Percentiles rank a stretch among this genome's conserved stretches.
Conservation (phyloP, 2,113 vertebrate genomes). For the Paralichthys olivaceus region DNA sequence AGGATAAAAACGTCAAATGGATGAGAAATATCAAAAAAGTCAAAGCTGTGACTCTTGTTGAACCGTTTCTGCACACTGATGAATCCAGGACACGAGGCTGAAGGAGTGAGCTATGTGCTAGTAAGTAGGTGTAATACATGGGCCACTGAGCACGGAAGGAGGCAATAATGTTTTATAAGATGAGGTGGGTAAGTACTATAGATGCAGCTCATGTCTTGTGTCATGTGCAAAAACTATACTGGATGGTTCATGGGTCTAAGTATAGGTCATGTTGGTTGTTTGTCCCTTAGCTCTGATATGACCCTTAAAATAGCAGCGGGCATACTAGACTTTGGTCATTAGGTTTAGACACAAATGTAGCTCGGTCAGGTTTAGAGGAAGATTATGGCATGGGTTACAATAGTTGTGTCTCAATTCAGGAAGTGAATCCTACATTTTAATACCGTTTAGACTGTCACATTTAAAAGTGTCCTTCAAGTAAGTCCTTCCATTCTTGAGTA, state of each 20-base stretch:
- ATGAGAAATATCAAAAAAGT: background rate
- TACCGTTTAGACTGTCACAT: too few species aligned
- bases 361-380: background rate
- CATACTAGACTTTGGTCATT: background rate
- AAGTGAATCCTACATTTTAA: too few species aligned
- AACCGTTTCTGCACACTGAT: background rate
- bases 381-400: too few species aligned
- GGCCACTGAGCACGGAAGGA: conserved; percentile 14
- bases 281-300: background rate
- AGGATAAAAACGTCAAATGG: conserved; percentile 4
- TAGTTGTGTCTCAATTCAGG: too few species aligned
- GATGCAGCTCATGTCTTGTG: background rate
- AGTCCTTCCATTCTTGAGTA: too few species aligned
- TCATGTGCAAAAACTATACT: conserved; percentile 2
- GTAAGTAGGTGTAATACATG: conserved; percentile 27
- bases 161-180: conserved; percentile 42
- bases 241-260: conserved; percentile 1
- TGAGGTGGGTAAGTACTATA: background rate
- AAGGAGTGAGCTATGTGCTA: background rate
- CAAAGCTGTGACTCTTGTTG: background rate
- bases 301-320: background rate
- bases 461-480: too few species aligned
- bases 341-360: too few species aligned
- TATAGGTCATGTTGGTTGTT: background rate
- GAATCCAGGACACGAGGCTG: background rate